Conservation (phyloP, 1,140 invertebrate species). For the Batillaria attramentaria region DNA sequence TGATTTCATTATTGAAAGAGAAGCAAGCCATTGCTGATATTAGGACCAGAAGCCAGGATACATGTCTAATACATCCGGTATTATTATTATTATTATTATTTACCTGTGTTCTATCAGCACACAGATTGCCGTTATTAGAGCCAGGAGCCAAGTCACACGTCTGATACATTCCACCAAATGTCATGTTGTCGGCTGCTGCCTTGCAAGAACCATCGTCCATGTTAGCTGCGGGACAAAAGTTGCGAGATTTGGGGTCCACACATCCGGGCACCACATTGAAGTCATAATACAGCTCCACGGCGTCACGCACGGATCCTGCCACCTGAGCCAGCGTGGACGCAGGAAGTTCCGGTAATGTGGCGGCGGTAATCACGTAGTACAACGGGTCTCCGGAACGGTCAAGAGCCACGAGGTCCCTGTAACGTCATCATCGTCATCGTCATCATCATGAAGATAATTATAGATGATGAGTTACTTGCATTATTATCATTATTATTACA, state of each 20-base stretch:
- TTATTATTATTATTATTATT: no score
- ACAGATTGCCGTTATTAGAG: no score
- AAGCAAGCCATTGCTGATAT: no score
- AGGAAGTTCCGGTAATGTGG: slow-evolving; percentile 54
- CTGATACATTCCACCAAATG: slow-evolving; percentile 65
- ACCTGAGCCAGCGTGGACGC: slow-evolving; percentile 36
- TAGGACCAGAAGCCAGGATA: no score
- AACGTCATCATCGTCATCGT: no score
- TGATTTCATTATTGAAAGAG: no score
- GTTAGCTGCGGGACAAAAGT: slow-evolving; percentile 60
- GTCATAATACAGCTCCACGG: slow-evolving; percentile 59
- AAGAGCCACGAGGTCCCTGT: slow-evolving; percentile 52
- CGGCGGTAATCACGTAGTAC: slow-evolving; percentile 50
- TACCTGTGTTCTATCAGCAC: slow-evolving; percentile 13
- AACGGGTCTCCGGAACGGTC: slow-evolving; percentile 60
- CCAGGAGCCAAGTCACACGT: slow-evolving; percentile 40
- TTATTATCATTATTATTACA: no score
- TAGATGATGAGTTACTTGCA: no score
- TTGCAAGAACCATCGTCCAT: slow-evolving; percentile 57
- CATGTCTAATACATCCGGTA: no score
- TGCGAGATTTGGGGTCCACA: slow-evolving; percentile 48
- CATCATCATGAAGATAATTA: no score
- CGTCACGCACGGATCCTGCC: slow-evolving; percentile 34
- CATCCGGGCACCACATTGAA: slow-evolving; percentile 58
- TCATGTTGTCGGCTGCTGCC: slow-evolving; percentile 45